Percentiles rank a stretch among this genome's conserved stretches.
Conservation (phyloP, 2,888 invertebrate species). For the Tolmerus cingulatus region DNA sequence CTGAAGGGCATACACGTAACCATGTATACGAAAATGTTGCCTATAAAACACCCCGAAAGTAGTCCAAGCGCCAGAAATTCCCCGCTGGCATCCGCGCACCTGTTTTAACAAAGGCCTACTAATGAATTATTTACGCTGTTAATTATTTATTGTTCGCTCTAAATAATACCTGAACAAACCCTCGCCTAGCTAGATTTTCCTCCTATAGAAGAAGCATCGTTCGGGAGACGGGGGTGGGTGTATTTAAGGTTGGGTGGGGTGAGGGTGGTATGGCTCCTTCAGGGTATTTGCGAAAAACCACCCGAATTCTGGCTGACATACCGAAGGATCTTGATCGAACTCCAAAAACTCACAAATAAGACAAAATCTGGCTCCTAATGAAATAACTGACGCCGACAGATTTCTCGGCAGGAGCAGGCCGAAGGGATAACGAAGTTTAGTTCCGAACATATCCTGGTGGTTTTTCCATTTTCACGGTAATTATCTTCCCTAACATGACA, state of each 20-base stretch:
- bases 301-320: background rate
- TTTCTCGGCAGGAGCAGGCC: background rate
- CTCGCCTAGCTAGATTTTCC: background rate
- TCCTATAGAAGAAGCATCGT: background rate
- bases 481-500: background rate
- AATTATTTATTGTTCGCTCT: slow-evolving; percentile 16
- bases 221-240: background rate
- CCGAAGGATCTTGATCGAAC: background rate
- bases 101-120: background rate
- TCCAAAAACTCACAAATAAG: background rate
- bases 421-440: background rate
- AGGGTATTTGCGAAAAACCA: background rate
- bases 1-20: background rate
- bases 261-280: background rate
- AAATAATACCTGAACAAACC: background rate
- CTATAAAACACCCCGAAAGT: background rate
- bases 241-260: background rate
- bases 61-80: background rate
- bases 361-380: background rate
- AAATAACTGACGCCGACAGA: background rate
- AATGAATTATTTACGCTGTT: slow-evolving; percentile 24
- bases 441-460: background rate
- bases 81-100: background rate
- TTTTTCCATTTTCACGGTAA: slow-evolving; percentile 1
- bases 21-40: background rate